Base-by-base conservation (phyloP, 2,888 invertebrate species). In the Celastrina argiolus region DNA sequence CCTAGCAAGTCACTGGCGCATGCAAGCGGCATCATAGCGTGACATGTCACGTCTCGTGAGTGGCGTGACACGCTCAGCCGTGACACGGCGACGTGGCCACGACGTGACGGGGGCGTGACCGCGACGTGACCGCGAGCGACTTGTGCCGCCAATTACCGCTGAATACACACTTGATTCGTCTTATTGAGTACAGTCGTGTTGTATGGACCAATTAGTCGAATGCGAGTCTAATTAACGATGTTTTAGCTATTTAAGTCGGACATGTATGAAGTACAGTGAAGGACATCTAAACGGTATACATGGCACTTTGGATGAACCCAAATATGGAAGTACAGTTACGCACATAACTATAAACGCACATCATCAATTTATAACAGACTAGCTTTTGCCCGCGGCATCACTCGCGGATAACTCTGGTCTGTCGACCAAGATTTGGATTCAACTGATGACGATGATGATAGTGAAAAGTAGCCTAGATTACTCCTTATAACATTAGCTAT, bases 131-230 rank as follows among this genome's bases (percentile, higher is more conserved):
- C 65, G 66, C 63, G n/a, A n/a, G 63, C 64, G 41, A 66, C 68
- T 42, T 63, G 51, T 12, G 12, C 51, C 51, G 14, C 59, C 64
- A 28, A 71, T 67, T 69, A 66, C 63, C 56, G 45, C 56, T 65
- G 68, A 71, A 69, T 68, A 66, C 69, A 59, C 61, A 69, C 69
- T 67, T 70, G 71, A 71, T 71, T 71, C 69, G 64, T 68, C 68
- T 70, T 70, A 69, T 68, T 68, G 69, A 65, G 59, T 31, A 10
- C 34, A 34, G n/a, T 16, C 12, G 36, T 16, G 16, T 8, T 59
- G 36, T 61, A 61, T 61, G 61, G 36, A 22, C 61, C 39, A 39
- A 61, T 61, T 61, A 61, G n/a, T 10, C 34, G 16, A 34, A 34
- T 58, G 34, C 18, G 39, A 61, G 7, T 51, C 51, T 51, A 51